These are phyloP conservation scores for Drosophila sucinea DNA, from an alignment of 1,140 invertebrate species.

Conservation along the genomic window DNA sequence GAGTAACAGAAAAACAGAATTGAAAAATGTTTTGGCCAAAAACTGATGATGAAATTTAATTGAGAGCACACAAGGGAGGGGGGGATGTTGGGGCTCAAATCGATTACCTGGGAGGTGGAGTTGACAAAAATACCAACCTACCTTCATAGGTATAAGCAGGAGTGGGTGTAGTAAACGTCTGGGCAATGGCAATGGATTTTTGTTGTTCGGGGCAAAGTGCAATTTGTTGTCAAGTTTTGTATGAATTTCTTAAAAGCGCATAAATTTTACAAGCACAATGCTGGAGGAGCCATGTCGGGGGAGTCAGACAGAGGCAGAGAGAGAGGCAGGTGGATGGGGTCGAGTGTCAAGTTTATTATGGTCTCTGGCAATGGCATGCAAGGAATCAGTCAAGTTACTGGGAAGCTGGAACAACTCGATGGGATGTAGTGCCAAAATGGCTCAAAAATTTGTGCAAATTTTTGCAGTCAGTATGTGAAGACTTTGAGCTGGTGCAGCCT, in stretches of 20 bases:
- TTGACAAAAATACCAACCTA: neutral
- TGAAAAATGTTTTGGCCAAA: slow-evolving; percentile 37
- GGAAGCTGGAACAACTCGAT: too few relatives aligned
- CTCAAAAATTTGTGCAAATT: slow-evolving; percentile 67
- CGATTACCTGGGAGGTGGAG: neutral
- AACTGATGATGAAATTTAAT: slow-evolving; percentile 29
- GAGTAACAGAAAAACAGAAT: slow-evolving; percentile 17
- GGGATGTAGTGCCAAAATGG: slow-evolving; percentile 35
- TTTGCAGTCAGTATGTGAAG: slow-evolving; percentile 58
- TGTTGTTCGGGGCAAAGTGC: slow-evolving; percentile 63
- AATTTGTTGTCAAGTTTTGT: slow-evolving; percentile 74
- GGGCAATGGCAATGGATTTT: slow-evolving; percentile 37
- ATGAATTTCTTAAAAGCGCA: slow-evolving; percentile 69
- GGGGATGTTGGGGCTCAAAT: neutral
- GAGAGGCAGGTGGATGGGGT: slow-evolving; percentile 5
- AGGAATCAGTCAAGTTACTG: slow-evolving; percentile 43
- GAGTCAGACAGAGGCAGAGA: neutral
- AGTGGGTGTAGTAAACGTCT: slow-evolving; percentile 10
- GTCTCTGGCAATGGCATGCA: slow-evolving; percentile 24
- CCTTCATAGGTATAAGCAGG: neutral
- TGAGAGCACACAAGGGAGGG: slow-evolving; percentile 20
- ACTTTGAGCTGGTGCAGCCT: neutral
- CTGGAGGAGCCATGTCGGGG: neutral
- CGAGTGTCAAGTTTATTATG: slow-evolving; percentile 61
- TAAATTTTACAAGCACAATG: slow-evolving; percentile 54